A percentile compares a stretch with the other conserved stretches of the same genome.
phyloP scores from a whole-genome alignment of 2,797 vertebrate species.

The Alectoris magna region DNA sequence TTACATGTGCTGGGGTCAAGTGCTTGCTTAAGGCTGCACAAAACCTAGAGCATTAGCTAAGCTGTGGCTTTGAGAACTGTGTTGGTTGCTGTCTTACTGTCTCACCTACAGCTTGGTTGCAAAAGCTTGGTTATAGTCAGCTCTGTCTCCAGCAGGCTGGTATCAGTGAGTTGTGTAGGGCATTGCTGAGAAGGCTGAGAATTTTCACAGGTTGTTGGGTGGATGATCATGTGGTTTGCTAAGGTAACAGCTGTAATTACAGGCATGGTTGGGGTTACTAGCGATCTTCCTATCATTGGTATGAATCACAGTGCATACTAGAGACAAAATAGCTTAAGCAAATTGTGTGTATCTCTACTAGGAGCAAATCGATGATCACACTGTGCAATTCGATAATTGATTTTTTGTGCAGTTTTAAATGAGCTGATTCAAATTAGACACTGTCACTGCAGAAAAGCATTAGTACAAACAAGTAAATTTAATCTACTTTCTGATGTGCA shows the following conservation, averaged over 20 bases:
- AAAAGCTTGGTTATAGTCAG: background rate
- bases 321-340: background rate
- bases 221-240: background rate
- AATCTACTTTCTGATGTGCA: background rate
- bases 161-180: background rate
- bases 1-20: background rate
- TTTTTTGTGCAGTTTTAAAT: slow-evolving; percentile 18
- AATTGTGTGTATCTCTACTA: background rate
- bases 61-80: background rate
- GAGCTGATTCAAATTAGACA: background rate
- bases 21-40: background rate
- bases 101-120: background rate
- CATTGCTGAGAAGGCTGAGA: background rate
- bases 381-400: background rate
- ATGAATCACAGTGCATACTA: background rate
- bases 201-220: background rate
- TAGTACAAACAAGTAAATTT: slow-evolving; percentile 2
- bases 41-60: background rate
- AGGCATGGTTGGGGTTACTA: background rate
- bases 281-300: background rate
- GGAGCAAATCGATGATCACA: background rate
- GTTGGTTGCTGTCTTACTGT: background rate
- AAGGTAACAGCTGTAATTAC: background rate
- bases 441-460: background rate
- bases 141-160: background rate